A percentile compares a stretch with the other conserved stretches of the same genome.
Evolutionary conservation across 2,797 vertebrate genomes (phyloP).

Genomic region (Dipus sagitta): DNA sequence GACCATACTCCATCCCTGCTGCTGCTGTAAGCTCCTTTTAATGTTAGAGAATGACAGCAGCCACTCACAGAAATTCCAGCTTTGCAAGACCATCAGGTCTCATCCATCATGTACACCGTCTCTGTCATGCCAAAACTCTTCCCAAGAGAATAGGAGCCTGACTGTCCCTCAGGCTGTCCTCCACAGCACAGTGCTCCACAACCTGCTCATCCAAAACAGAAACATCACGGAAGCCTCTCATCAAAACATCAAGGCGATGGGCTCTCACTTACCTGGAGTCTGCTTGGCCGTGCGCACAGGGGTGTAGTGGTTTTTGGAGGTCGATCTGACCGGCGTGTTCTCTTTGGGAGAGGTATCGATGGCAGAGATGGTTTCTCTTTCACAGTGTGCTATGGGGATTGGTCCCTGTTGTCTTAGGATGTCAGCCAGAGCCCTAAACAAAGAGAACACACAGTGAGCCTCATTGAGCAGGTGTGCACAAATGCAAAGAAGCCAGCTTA

Average conservation of each 20-base stretch:
- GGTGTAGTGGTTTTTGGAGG: slow-evolving; percentile 98
- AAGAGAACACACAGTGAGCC: slow-evolving; percentile 61
- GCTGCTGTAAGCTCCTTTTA: not conserved
- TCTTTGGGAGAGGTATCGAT: slow-evolving; percentile 98
- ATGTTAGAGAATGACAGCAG: not conserved
- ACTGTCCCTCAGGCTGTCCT: not conserved
- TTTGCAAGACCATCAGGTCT: not conserved
- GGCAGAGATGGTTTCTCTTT: slow-evolving; percentile 98
- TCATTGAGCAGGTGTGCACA: not conserved
- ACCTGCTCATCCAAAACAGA: not conserved
- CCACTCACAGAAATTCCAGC: not conserved
- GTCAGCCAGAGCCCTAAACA: slow-evolving; percentile 96
- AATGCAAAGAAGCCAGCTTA: not conserved
- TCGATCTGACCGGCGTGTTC: slow-evolving; percentile 95
- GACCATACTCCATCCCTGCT: too few species aligned
- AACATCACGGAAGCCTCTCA: not conserved
- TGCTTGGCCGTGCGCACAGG: slow-evolving; percentile 96
- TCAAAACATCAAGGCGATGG: not conserved
- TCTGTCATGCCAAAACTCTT: not conserved
- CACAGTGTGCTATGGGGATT: slow-evolving; percentile 98
- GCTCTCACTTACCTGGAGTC: slow-evolving; percentile 91
- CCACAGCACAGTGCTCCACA: fast-evolving
- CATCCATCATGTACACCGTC: not conserved
- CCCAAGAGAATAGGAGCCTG: not conserved
- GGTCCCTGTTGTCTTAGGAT: slow-evolving; percentile 99